These are phyloP conservation scores for Heliornis fulica DNA, from an alignment of 2,113 vertebrate species.

Conservation along the genomic window DNA sequence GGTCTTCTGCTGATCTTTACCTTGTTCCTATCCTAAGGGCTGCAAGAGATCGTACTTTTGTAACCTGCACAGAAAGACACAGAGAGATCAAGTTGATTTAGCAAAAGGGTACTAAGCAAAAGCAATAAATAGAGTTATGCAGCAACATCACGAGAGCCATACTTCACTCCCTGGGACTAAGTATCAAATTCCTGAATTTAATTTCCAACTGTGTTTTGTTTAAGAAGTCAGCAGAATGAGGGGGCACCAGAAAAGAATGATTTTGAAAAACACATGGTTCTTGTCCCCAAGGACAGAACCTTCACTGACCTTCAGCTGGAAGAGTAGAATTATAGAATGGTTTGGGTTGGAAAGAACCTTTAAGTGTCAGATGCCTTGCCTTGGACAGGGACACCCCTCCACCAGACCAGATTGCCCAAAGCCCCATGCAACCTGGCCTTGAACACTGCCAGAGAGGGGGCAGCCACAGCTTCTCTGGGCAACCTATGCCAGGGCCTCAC, in stretches of 20 bases:
- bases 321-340: too few species aligned
- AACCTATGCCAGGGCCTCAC: too few species aligned
- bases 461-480: too few species aligned
- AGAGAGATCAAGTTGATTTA: slow-evolving; percentile 57
- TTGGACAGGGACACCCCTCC: too few species aligned
- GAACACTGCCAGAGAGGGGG: too few species aligned
- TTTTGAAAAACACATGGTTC: background rate
- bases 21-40: slow-evolving; percentile 65
- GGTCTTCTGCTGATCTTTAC: slow-evolving; percentile 62
- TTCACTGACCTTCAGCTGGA: background rate
- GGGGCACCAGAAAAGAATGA: background rate
- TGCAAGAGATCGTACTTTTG: slow-evolving; percentile 60
- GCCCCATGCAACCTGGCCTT: too few species aligned
- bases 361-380: too few species aligned
- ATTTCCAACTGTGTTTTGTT: background rate
- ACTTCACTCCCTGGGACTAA: background rate
- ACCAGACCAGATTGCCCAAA: too few species aligned
- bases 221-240: background rate
- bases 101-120: background rate
- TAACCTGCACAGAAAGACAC: slow-evolving; percentile 72
- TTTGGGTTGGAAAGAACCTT: too few species aligned
- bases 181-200: background rate
- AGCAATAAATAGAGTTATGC: background rate
- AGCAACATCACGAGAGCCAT: background rate
- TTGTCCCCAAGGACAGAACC: background rate